Conservation (phyloP, 2,113 vertebrate genomes). For the Tympanuchus pallidicinctus region DNA sequence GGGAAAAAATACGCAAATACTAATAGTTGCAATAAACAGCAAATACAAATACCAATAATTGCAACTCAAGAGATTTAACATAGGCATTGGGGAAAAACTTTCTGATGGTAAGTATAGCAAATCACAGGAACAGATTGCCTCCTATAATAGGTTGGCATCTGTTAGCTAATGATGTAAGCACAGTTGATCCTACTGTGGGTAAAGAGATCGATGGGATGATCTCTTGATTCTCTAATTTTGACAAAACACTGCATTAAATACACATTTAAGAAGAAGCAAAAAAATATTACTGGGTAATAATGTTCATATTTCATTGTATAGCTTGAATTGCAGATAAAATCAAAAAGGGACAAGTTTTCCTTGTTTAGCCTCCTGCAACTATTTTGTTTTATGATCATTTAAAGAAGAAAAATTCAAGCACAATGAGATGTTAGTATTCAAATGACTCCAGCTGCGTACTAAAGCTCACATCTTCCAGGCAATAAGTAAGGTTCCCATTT, state of each 20-base stretch:
- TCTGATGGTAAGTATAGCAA: not conserved
- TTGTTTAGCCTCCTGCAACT: not conserved
- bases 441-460: not conserved
- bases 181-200: not conserved
- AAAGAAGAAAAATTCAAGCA: not conserved
- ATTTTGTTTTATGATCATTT: not conserved
- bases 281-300: not conserved
- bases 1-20: not conserved
- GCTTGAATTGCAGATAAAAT: not conserved
- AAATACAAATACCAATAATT: not conserved
- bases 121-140: not conserved
- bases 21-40: not conserved
- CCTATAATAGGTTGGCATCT: conserved; percentile 12
- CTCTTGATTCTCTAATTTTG: not conserved
- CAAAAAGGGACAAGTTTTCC: not conserved
- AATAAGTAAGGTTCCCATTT: not conserved
- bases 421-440: not conserved
- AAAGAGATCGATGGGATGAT: not conserved
- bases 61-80: not conserved
- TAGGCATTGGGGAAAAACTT: not conserved
- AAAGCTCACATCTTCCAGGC: not conserved
- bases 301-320: not conserved
- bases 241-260: not conserved
- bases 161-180: conserved; percentile 4
- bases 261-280: not conserved